Evolutionary conservation across 2,888 invertebrate genomes (phyloP), one percentile per base, ranked within the genome.

Genomic region (Amblyteles armatorius): DNA sequence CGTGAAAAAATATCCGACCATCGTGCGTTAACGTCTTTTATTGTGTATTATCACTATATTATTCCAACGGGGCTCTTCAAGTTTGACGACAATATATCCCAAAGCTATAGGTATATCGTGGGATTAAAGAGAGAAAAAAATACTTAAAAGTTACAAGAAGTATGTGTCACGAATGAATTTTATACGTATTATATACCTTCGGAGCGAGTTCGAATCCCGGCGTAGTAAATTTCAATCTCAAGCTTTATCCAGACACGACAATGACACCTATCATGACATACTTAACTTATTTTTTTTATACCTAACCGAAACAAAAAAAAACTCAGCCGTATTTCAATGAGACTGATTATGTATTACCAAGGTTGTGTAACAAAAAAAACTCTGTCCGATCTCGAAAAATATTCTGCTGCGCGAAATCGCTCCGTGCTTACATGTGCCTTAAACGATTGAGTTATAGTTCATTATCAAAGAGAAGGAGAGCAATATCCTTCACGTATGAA

Each of bases 391-490:
- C 33, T 79, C 44, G 73, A 52, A 48, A 74, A 79, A 44, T n/a
- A 40, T 74, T 74, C 76, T 77, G 57, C 85, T 71, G 40, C 76
- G 67, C 60, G 63, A 71, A 77, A 29, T 85, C 76, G 72, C 57
- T 74, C 76, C 50, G 79, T 60, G 36, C 50, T 55, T 72, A 76
- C 67, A 52, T 40, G 82, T 85, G 85, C 85, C 85, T 85, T 82
- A 44, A 65, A 69, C 52, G 55, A n/a, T 40, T 63, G 48, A 63
- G 48, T 81, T 69, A 79, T 68, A 4, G 60, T 74, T 9, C 69
- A 67, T 26, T 9, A 77, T 68, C 5, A 48, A 55, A 60, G 48
- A 36, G 68, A 71, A 60, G 29, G 26, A 63, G 52, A 19, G 26
- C 65, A 69, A 67, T 78, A 60, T 74, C 29, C 16, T 48, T 48